Conservation (phyloP, 2,113 vertebrate genomes). For the Procavia capensis region DNA sequence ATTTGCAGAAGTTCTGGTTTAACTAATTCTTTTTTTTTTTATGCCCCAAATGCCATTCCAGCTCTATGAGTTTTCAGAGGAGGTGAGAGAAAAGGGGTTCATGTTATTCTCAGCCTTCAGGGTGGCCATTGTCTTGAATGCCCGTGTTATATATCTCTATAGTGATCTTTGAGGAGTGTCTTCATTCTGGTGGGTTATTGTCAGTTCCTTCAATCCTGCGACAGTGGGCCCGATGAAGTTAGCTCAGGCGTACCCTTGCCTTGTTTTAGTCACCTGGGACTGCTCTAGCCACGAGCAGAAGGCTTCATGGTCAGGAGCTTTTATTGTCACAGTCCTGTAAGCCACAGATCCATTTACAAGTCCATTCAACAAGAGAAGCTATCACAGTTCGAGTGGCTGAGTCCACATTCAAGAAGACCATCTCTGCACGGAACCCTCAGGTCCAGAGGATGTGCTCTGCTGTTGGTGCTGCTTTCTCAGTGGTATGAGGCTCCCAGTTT, state of each 20-base stretch:
- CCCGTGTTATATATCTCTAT: not conserved
- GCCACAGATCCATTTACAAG: no score
- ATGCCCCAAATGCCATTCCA: not conserved
- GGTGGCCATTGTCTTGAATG: not conserved
- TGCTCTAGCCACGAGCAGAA: no score
- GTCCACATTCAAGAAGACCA: no score
- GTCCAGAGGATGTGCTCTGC: no score
- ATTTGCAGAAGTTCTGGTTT: not conserved
- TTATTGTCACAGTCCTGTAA: no score
- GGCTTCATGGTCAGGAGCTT: no score
- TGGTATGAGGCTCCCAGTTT: no score
- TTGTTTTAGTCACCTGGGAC: no score
- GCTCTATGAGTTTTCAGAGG: not conserved
- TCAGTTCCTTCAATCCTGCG: not conserved
- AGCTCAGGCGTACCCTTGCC: not conserved
- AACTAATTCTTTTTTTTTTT: not conserved
- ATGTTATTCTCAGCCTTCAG: not conserved
- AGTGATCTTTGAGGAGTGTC: not conserved
- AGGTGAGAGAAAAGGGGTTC: not conserved
- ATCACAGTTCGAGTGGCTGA: no score
- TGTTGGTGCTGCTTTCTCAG: no score
- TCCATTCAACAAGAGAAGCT: no score
- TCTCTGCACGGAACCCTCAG: no score
- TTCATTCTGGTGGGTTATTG: not conserved
- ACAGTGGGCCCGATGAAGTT: fast-evolving